Percentiles rank a stretch among this genome's conserved stretches.
phyloP scores from a whole-genome alignment of 1,140 invertebrate species.

The Drosophila watanabei region DNA sequence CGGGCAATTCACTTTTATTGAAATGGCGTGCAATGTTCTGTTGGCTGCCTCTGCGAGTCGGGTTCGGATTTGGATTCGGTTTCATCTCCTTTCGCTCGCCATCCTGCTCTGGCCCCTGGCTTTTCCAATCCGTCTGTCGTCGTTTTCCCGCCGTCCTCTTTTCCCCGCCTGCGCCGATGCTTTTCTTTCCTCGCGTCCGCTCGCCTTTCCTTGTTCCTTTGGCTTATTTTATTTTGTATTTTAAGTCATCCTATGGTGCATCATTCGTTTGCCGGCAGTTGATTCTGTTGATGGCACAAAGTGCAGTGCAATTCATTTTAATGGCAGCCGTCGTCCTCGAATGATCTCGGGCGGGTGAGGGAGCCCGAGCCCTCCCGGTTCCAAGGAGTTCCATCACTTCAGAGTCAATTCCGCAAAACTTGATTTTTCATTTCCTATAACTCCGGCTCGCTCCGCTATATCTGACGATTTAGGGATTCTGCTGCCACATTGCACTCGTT shows the following conservation, averaged over 20 bases:
- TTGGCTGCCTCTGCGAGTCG: slow-evolving; percentile 51
- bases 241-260: slow-evolving; percentile 79
- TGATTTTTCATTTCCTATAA: slow-evolving; percentile 81
- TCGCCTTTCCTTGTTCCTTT: slow-evolving; percentile 39
- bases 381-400: slow-evolving; percentile 68
- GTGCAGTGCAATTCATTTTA: slow-evolving; percentile 85
- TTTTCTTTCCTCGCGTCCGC: slow-evolving; percentile 15
- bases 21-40: slow-evolving; percentile 83
- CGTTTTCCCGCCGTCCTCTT: slow-evolving; percentile 17
- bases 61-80: slow-evolving; percentile 59
- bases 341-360: background rate
- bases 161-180: slow-evolving; percentile 12
- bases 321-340: slow-evolving; percentile 62
- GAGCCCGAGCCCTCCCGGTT: background rate
- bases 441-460: slow-evolving; percentile 37
- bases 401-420: slow-evolving; percentile 84
- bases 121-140: slow-evolving; percentile 58
- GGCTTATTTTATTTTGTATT: slow-evolving; percentile 79
- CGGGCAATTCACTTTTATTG: slow-evolving; percentile 85
- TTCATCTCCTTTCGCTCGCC: slow-evolving; percentile 45
- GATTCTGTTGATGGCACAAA: slow-evolving; percentile 85
- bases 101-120: slow-evolving; percentile 38
- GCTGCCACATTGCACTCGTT: slow-evolving; percentile 64
- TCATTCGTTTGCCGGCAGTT: slow-evolving; percentile 77
- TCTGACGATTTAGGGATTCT: slow-evolving; percentile 62